Percentiles rank a stretch among this genome's conserved stretches.
phyloP scores from a whole-genome alignment of 1,140 invertebrate genomes.

The Meloidogyne hapla region DNA sequence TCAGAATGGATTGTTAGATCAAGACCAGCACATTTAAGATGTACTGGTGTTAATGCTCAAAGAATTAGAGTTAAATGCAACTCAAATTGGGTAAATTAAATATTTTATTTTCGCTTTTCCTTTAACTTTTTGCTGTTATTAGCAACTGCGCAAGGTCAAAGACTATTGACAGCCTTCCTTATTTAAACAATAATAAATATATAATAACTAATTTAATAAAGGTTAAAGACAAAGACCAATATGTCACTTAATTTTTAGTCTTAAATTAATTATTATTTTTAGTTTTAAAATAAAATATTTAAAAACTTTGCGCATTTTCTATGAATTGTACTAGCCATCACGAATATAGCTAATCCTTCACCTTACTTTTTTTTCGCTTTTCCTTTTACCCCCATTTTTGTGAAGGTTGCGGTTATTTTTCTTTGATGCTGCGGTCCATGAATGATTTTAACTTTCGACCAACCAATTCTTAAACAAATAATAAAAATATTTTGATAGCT shows the following conservation, averaged over 20 bases:
- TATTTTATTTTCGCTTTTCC: too few relatives aligned
- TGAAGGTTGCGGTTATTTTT: not conserved
- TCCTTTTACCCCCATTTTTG: not conserved
- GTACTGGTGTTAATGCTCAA: conserved; percentile 52
- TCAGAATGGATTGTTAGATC: conserved; percentile 56
- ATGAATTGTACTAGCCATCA: too few relatives aligned
- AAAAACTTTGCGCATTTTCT: too few relatives aligned
- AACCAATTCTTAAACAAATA: not conserved
- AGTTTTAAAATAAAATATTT: too few relatives aligned
- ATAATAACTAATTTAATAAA: too few relatives aligned
- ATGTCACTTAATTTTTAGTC: too few relatives aligned
- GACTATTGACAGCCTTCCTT: not conserved
- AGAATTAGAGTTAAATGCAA: conserved; percentile 61
- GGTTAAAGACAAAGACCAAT: too few relatives aligned
- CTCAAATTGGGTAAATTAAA: conserved; percentile 56
- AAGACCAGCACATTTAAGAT: conserved; percentile 46
- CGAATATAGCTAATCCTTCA: not conserved
- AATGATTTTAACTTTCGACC: not conserved
- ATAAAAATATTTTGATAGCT: not conserved
- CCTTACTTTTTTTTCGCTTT: not conserved
- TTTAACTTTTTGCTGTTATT: not conserved
- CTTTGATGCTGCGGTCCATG: not conserved
- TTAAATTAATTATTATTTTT: too few relatives aligned
- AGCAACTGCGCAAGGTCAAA: not conserved
- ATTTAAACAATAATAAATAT: not conserved